Percentiles rank a stretch among this genome's conserved stretches.
phyloP scores from a whole-genome alignment of 2,888 invertebrate genomes.

The Tetropium fuscum region DNA sequence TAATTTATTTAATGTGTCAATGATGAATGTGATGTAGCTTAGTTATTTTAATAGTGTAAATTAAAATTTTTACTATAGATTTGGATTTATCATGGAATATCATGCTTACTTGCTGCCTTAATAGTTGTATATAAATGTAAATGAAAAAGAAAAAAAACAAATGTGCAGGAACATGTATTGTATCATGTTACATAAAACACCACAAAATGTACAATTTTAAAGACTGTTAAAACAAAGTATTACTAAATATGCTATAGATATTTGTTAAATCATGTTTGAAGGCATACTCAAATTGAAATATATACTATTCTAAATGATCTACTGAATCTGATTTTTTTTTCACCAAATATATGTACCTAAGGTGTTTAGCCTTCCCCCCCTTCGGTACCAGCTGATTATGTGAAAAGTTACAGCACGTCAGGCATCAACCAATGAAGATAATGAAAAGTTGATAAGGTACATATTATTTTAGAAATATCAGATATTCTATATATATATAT shows the following conservation, averaged over 20 bases:
- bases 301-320: constrained; percentile 12
- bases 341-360: too few relatives aligned
- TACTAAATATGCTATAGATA: constrained; percentile 34
- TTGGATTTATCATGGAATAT: constrained; percentile 4
- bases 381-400: too few relatives aligned
- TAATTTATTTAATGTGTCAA: constrained; percentile 18
- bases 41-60: not conserved
- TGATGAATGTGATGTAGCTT: constrained; percentile 31
- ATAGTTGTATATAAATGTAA: constrained; percentile 39
- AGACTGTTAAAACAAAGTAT: constrained; percentile 53
- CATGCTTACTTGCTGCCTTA: constrained; percentile 43
- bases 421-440: too few relatives aligned
- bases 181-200: constrained; percentile 29
- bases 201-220: constrained; percentile 54
- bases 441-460: too few relatives aligned
- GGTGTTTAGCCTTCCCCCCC: too few relatives aligned
- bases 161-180: constrained; percentile 11
- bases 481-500: too few relatives aligned
- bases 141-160: constrained; percentile 17
- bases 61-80: too few relatives aligned
- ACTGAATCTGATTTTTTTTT: not conserved
- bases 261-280: constrained; percentile 24
- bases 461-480: too few relatives aligned
- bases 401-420: too few relatives aligned
- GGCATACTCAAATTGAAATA: constrained; percentile 28